Conservation (phyloP, 2,113 vertebrate species). For the Pteronura brasiliensis region DNA sequence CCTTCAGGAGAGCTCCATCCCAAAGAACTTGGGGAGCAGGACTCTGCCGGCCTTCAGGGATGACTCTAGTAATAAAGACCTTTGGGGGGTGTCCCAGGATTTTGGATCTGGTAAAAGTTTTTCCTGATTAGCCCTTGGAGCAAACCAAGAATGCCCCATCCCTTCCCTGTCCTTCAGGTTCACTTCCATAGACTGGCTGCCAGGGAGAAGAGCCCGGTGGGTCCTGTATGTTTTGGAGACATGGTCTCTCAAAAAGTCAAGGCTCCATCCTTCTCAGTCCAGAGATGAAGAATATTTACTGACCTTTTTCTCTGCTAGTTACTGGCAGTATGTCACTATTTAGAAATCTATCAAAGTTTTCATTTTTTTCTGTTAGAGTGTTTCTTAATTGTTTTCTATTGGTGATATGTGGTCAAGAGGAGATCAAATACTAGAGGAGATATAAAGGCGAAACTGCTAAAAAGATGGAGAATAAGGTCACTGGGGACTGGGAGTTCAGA, state of each 20-base stretch:
- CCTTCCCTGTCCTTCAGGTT: background rate
- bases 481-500: background rate
- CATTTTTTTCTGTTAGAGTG: background rate
- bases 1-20: background rate
- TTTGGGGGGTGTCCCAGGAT: no score
- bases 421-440: background rate
- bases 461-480: background rate
- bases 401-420: background rate
- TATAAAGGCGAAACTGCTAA: background rate
- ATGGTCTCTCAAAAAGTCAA: background rate
- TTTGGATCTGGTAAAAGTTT: background rate
- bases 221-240: background rate
- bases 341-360: background rate
- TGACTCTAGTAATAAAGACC: background rate
- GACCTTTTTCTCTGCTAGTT: background rate
- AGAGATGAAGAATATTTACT: background rate
- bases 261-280: background rate
- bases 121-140: background rate
- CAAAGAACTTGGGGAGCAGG: background rate
- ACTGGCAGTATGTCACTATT: background rate
- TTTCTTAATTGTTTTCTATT: background rate
- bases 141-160: background rate
- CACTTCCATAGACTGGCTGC: background rate
- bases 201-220: background rate
- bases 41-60: background rate